phyloP scores from a whole-genome alignment of 2,113 vertebrate species.

The Mesitornis unicolor region DNA sequence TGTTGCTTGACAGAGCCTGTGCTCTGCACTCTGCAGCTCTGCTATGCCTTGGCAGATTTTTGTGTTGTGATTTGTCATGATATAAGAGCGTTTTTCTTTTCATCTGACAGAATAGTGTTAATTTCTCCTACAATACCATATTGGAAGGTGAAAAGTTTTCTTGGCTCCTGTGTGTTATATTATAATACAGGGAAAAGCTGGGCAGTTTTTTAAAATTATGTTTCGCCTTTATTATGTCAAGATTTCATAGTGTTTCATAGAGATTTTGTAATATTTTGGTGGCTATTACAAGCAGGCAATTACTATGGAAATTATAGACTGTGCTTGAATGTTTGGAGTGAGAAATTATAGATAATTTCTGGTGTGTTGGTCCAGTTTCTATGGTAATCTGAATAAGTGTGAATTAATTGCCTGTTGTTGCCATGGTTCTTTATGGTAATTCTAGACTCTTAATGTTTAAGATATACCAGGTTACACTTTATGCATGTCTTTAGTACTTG shows the following conservation, averaged over 20 bases:
- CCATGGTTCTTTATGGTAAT: constrained; percentile 38
- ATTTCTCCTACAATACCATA: not conserved
- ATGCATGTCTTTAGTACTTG: not conserved
- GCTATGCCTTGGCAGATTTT: not conserved
- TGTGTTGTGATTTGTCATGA: not conserved
- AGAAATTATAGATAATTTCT: constrained; percentile 60
- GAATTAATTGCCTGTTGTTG: constrained; percentile 56
- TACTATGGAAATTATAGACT: constrained; percentile 66
- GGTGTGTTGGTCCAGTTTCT: constrained; percentile 54
- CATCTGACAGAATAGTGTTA: not conserved
- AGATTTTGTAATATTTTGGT: constrained; percentile 32
- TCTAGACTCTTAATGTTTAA: not conserved
- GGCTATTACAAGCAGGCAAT: constrained; percentile 41
- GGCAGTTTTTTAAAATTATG: not conserved
- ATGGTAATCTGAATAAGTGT: constrained; percentile 53
- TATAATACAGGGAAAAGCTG: not conserved
- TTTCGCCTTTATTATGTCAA: constrained; percentile 4
- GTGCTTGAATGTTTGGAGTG: constrained; percentile 38
- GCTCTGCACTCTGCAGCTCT: not conserved
- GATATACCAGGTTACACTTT: not conserved
- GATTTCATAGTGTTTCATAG: not conserved
- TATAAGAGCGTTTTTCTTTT: not conserved
- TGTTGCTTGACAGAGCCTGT: not conserved
- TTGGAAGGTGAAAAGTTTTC: not conserved
- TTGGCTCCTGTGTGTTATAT: not conserved